phyloP scores from a whole-genome alignment of 2,113 vertebrate genomes.

The Corythoichthys haematopterus region DNA sequence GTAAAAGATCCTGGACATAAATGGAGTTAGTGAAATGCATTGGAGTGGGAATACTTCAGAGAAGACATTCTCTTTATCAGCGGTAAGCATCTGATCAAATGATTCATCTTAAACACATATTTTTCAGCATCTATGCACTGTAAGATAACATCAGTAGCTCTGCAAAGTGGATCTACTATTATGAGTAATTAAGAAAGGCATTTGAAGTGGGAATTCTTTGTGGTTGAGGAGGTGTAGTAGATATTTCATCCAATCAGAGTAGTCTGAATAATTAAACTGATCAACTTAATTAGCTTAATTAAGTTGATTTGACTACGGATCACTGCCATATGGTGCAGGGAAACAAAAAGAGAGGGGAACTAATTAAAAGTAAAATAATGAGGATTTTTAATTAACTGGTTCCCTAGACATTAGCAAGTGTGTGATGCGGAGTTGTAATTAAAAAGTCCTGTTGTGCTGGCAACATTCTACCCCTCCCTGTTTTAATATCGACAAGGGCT shows the following conservation, averaged over 20 bases:
- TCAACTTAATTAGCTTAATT: constrained; percentile 75
- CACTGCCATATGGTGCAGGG: constrained; percentile 75
- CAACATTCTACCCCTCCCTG: constrained; percentile 68
- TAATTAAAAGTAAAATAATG: constrained; percentile 79
- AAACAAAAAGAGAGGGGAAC: constrained; percentile 75
- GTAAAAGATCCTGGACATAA: too few relatives aligned
- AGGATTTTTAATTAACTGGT: constrained; percentile 77
- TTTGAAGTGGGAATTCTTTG: constrained; percentile 12
- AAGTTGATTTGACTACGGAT: constrained; percentile 73
- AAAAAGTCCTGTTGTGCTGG: constrained; percentile 75
- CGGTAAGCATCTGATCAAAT: too few relatives aligned
- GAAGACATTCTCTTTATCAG: too few relatives aligned
- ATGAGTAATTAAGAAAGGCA: not conserved
- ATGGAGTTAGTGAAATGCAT: too few relatives aligned
- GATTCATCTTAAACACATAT: not conserved
- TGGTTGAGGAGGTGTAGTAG: constrained; percentile 7
- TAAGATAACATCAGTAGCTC: not conserved
- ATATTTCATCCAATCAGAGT: constrained; percentile 64
- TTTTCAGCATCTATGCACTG: not conserved
- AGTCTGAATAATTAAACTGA: constrained; percentile 74
- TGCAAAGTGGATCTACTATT: not conserved
- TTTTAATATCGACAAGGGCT: constrained; percentile 71
- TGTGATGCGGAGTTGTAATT: constrained; percentile 74
- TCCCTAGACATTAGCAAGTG: constrained; percentile 70
- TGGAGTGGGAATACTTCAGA: too few relatives aligned